These are phyloP conservation scores for Leiothrix lutea DNA, from an alignment of 2,113 vertebrate genomes.

Conservation along the genomic window DNA sequence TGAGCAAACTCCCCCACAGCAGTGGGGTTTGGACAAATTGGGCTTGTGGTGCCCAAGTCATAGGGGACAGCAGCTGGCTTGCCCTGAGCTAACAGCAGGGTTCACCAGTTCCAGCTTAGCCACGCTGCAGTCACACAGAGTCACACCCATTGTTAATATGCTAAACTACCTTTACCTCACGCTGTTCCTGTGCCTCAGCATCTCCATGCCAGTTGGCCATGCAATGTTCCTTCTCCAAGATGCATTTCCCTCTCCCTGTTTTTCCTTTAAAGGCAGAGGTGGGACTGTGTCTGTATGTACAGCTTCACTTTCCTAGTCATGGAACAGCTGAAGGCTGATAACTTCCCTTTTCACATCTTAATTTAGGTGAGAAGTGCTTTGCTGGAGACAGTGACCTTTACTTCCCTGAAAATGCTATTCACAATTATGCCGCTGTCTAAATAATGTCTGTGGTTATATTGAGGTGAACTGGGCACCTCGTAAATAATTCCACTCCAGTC, in stretches of 20 bases:
- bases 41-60: background rate
- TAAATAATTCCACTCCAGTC: constrained; percentile 38
- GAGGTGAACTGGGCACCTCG: constrained; percentile 5
- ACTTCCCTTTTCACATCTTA: constrained; percentile 14
- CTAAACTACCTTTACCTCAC: background rate
- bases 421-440: constrained; percentile 12
- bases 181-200: background rate
- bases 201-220: background rate
- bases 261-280: background rate
- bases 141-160: background rate
- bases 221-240: background rate
- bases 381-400: constrained; percentile 34
- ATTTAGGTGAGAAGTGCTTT: constrained; percentile 28
- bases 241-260: background rate
- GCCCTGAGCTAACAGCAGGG: background rate
- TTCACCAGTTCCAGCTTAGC: background rate
- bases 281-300: background rate
- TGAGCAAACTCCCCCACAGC: background rate
- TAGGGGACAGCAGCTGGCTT: background rate
- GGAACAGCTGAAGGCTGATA: background rate
- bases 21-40: background rate
- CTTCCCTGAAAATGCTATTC: constrained; percentile 31
- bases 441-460: constrained; percentile 30
- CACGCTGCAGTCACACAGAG: background rate
- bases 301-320: background rate